phyloP scores from a whole-genome alignment of 1,140 invertebrate genomes.

The Orius insidiosus region DNA sequence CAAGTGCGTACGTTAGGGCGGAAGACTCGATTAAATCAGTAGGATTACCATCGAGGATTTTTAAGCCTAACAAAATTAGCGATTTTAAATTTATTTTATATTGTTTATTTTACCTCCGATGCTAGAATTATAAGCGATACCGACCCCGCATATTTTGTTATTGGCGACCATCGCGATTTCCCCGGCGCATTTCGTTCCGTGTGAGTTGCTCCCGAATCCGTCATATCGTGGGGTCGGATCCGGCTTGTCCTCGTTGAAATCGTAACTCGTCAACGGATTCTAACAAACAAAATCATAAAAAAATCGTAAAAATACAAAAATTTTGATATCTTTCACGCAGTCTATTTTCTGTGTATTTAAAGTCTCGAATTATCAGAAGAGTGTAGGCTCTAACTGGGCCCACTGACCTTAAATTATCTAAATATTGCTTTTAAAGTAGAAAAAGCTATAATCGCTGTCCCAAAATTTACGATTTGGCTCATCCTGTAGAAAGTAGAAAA shows the following conservation, averaged over 20 bases:
- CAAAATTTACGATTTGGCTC: no score
- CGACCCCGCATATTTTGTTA: conserved; percentile 72
- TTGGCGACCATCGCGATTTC: conserved; percentile 74
- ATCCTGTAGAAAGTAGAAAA: no score
- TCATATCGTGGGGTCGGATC: conserved; percentile 61
- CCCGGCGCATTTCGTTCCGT: conserved; percentile 71
- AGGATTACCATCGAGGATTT: conserved; percentile 81
- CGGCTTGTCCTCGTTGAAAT: conserved; percentile 56
- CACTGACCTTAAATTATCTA: no score
- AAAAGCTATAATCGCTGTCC: no score
- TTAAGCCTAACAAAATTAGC: conserved; percentile 37
- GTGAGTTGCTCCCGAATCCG: conserved; percentile 37
- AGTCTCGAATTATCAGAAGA: no score
- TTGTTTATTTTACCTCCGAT: conserved; percentile 44
- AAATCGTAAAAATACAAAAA: conserved; percentile 11
- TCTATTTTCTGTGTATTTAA: no score
- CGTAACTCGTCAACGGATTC: conserved; percentile 70
- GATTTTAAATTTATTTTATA: neutral
- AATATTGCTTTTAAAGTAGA: no score
- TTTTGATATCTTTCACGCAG: no score
- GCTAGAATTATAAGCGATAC: conserved; percentile 60
- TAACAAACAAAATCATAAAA: no score
- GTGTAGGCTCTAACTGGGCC: no score
- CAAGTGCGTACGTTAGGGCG: conserved; percentile 43
- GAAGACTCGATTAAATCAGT: conserved; percentile 75